Evolutionary conservation across 2,113 vertebrate species (phyloP), one percentile per base, ranked within the genome.

Genomic region (Nothobranchius furzeri): DNA sequence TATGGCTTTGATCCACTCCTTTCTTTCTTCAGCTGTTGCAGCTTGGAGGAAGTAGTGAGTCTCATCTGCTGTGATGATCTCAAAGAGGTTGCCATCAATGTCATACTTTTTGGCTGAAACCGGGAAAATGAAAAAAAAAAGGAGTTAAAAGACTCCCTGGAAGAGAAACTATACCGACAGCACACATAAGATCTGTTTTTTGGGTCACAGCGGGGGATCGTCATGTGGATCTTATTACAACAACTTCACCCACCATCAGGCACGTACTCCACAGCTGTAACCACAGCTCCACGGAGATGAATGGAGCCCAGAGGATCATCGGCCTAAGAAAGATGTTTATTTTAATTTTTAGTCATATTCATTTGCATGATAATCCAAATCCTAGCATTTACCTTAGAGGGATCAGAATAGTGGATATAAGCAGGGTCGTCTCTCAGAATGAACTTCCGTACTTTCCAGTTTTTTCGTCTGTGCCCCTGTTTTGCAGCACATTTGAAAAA

Each of bases 361-460:
- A 62, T 9, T 1, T 17, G 0, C 10, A 63, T 15, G 8, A 43
- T 49, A 14, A 9, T 35, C 45, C 9, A 46, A 17, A 12, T 0
- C 20, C 12, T 2, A 35, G 9, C 47, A 0, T 47, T 48, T 79
- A 93, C 98, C 93, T 95, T 96, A 37, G 97, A 90, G 30, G 97
- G 97, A 67, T 99, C 97, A 9, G 96, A 98, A 82, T 99, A 99
- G 78, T 99, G 98, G 65, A 99, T 85, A 56, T 94, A 99, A 0
- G 97, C 97, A n/a, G 97, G 98, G 64, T 99, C 95, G 1, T 98
- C 96, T 83, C 97, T 93, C 54, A 99, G 91, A 51, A 97, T 85
- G 63, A 99, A 99, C 73, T 99, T 99, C 6, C 98, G 92, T 64
- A 99, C 97, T 89, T 99, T 99, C 98, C 98, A 99, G 89, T 98